Percentiles rank a stretch among this genome's conserved stretches.
These are phyloP conservation scores for Eubucco bourcierii DNA, from an alignment of 2,113 vertebrate genomes.

Conservation along the genomic window DNA sequence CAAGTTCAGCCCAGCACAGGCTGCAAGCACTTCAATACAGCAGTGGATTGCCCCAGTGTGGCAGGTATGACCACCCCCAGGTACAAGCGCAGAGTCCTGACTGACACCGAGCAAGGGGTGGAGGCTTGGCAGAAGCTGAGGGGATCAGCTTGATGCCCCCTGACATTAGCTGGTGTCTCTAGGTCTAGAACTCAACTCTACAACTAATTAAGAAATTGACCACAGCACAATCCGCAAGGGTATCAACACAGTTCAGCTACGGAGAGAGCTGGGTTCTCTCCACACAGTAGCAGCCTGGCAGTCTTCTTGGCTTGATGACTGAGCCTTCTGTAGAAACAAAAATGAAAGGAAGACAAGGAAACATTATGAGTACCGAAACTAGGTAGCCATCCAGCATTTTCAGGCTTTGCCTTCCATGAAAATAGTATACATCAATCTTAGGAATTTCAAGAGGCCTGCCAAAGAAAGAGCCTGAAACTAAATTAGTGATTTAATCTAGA, in stretches of 20 bases:
- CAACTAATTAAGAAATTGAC: too few species aligned
- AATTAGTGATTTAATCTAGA: background rate
- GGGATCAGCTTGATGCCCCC: too few species aligned
- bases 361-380: background rate
- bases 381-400: background rate
- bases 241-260: too few species aligned
- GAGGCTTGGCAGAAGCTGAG: too few species aligned
- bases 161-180: too few species aligned
- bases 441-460: background rate
- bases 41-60: background rate
- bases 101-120: too few species aligned
- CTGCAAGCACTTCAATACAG: background rate
- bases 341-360: background rate
- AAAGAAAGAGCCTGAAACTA: background rate
- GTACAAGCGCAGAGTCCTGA: too few species aligned
- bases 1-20: background rate
- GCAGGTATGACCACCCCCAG: too few species aligned
- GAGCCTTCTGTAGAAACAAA: constrained; percentile 3
- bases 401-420: background rate
- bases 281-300: too few species aligned
- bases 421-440: background rate
- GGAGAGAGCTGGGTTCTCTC: too few species aligned
- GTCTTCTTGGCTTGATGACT: background rate
- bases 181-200: too few species aligned
- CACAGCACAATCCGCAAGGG: too few species aligned